Base-by-base conservation (phyloP, 2,888 invertebrate genomes). In the Tetragnatha montana region DNA sequence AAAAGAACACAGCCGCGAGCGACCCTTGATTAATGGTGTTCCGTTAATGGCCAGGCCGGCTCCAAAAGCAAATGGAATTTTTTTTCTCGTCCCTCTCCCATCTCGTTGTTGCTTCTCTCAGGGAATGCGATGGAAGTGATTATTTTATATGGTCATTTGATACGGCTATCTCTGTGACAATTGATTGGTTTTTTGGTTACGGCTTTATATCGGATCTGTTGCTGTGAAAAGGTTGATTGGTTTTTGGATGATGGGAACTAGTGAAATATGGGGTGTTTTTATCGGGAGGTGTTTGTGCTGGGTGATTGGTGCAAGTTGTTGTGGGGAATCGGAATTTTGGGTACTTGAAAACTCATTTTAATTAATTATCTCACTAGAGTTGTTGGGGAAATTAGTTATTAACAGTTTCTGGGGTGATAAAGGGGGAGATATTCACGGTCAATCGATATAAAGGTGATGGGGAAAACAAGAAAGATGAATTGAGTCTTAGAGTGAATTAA, bases 1-100 rank as follows among this genome's bases (percentile, higher is more conserved):
- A 87, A 87, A 87, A 82, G 87, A 87, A 87, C 76, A 87, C 78
- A 87, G 87, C 87, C n/a, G 6, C 8, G 76, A 51, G 86, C 76
- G 50, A 50, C 50, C 19, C 50, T 76, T 87, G 87, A 87, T 87
- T 82, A 87, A 87, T 87, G 81, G 71, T 80, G 80, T 49, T 21
- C 76, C 69, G 68, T 75, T 87, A 87, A 87, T 87, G 76, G 81
- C 19, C 76, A 35, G 4, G 60, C 6, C 60, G 12, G 60, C 60
- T 60, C 60, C 14, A 60, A 60, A 60, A 60, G 60, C 60, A 60
- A 60, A 60, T 60, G 60, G 17, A 60, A 60, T 17, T 60, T 60
- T 60, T 60, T 35, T 35, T 35, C 35, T 35, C 35, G 35, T 35
- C 60, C 60, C 60, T 60, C 60, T 60, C 17, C 60, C 17, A 21